A percentile compares a stretch with the other conserved stretches of the same genome.
phyloP scores from a whole-genome alignment of 2,797 vertebrate genomes.

The Yasuhikotakia modesta region DNA sequence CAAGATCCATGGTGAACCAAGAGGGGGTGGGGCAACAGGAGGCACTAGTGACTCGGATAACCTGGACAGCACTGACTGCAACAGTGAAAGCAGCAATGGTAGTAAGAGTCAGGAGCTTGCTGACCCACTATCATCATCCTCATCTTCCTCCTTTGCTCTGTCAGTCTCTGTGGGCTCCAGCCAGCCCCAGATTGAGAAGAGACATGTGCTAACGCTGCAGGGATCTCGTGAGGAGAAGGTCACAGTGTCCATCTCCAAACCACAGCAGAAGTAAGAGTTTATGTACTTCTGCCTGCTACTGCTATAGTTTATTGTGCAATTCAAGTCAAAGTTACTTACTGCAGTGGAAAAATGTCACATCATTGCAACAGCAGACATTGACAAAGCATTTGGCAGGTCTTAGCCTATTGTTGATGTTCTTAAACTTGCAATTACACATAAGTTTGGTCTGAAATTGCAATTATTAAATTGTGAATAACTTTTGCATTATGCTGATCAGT shows the following conservation, averaged over 20 bases:
- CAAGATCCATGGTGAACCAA: constrained; percentile 94
- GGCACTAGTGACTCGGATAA: constrained; percentile 96
- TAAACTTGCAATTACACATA: background rate
- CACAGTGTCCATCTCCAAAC: constrained; percentile 86
- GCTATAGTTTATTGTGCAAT: constrained; percentile 11
- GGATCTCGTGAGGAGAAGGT: constrained; percentile 86
- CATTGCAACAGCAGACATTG: background rate
- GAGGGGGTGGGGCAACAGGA: constrained; percentile 84
- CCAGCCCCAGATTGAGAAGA: constrained; percentile 75
- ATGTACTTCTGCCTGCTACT: background rate
- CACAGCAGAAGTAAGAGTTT: constrained; percentile 82
- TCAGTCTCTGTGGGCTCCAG: constrained; percentile 63
- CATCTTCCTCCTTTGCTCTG: constrained; percentile 75
- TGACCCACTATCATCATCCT: constrained; percentile 85
- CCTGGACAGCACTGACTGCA: constrained; percentile 95
- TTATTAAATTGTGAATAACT: background rate
- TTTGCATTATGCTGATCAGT: background rate
- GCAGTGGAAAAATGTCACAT: background rate
- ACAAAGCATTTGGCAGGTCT: background rate
- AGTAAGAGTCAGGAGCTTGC: constrained; percentile 94
- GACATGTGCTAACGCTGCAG: constrained; percentile 79
- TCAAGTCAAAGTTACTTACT: background rate
- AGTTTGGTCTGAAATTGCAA: background rate
- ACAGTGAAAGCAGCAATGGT: constrained; percentile 93
- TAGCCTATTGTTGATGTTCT: background rate